Evolutionary conservation across 1,140 invertebrate species (phyloP).

Genomic region (Dendroctonus valens): DNA sequence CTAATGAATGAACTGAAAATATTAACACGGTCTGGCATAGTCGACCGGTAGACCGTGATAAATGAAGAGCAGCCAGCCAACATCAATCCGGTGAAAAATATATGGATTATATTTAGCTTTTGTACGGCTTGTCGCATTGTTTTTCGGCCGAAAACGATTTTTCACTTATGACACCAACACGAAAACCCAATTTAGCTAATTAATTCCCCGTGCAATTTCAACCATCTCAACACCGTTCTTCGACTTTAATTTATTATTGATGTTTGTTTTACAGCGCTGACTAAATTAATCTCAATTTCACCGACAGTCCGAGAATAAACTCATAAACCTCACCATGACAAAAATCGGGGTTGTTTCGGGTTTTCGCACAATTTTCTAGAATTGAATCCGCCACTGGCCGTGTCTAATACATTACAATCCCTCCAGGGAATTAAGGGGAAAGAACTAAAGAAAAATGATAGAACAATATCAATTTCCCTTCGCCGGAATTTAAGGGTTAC

Average conservation of each 20-base stretch:
- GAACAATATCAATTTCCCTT: constrained; percentile 24
- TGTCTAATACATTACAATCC: not conserved
- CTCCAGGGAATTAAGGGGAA: constrained; percentile 13
- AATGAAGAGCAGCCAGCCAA: constrained; percentile 10
- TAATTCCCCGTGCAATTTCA: constrained; percentile 9
- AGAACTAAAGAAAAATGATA: constrained; percentile 21
- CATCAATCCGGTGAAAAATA: constrained; percentile 21
- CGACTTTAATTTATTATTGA: constrained; percentile 6
- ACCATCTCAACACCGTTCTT: constrained; percentile 6
- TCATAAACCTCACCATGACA: too few relatives aligned
- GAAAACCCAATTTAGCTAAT: constrained; percentile 24
- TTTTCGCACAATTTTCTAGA: too few relatives aligned
- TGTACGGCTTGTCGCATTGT: constrained; percentile 21
- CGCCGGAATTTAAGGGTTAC: constrained; percentile 14
- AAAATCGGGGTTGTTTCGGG: too few relatives aligned
- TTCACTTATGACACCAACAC: constrained; percentile 22
- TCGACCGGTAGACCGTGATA: constrained; percentile 9
- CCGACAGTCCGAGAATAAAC: too few relatives aligned
- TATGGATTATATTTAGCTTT: constrained; percentile 22
- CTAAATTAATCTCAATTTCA: not conserved
- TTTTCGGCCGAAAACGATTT: constrained; percentile 15
- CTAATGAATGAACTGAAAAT: constrained; percentile 4
- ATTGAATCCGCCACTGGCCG: too few relatives aligned
- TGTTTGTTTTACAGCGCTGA: not conserved
- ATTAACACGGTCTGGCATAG: not conserved